Conservation (phyloP, 92 coral and sea anemone genomes). For the Umimayanthus chanpuru region DNA sequence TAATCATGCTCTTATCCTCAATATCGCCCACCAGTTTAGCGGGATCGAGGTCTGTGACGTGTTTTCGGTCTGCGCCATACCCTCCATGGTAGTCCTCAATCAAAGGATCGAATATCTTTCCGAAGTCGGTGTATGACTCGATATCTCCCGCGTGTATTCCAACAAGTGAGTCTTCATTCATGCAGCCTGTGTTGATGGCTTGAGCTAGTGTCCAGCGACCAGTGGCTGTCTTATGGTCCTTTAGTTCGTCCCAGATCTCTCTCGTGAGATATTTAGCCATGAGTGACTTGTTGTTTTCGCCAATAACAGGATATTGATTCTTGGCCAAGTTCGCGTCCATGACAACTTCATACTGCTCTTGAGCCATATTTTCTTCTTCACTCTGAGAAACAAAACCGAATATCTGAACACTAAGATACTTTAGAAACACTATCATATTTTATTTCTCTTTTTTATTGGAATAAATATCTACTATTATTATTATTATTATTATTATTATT, state of each 20-base stretch:
- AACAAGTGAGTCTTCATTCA: constrained; percentile 51
- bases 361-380: not conserved
- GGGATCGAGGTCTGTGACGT: constrained; percentile 66
- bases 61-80: constrained; percentile 53
- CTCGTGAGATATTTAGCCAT: constrained; percentile 48
- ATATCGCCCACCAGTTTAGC: constrained; percentile 56
- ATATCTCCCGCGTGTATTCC: constrained; percentile 78
- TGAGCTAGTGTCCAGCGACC: constrained; percentile 68
- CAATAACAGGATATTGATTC: constrained; percentile 62
- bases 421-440: no score
- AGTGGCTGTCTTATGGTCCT: constrained; percentile 47
- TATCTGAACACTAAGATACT: no score
- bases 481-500: no score
- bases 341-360: constrained; percentile 43
- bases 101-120: constrained; percentile 64
- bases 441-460: no score
- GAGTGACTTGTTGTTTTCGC: constrained; percentile 40
- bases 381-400: no score
- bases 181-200: constrained; percentile 63
- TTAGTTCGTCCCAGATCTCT: constrained; percentile 57
- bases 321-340: constrained; percentile 67
- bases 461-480: no score
- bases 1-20: constrained; percentile 57
- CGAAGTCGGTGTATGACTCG: constrained; percentile 69
- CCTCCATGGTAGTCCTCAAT: constrained; percentile 73